Percentiles rank a stretch among this genome's conserved stretches.
These are phyloP conservation scores for Alces alces DNA, from an alignment of 2,113 vertebrate genomes.

Conservation along the genomic window DNA sequence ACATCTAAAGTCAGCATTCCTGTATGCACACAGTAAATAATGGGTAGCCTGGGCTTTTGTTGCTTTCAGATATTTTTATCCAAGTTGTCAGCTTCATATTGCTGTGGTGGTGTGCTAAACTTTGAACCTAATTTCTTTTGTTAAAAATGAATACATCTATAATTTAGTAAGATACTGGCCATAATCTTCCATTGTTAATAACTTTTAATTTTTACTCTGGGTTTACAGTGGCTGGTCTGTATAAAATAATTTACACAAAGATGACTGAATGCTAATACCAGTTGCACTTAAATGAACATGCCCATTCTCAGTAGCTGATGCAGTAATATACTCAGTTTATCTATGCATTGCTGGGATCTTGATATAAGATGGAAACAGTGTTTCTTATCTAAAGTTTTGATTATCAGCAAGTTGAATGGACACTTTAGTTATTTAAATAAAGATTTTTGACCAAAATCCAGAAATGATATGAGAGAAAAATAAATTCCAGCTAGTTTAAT, in stretches of 20 bases:
- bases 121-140: constrained; percentile 73
- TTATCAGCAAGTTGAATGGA: constrained; percentile 86
- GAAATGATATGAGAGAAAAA: constrained; percentile 83
- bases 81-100: constrained; percentile 82
- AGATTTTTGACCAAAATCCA: constrained; percentile 86
- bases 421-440: constrained; percentile 86
- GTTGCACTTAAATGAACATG: constrained; percentile 84
- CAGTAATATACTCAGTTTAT: constrained; percentile 93
- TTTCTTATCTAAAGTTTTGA: constrained; percentile 87
- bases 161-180: constrained; percentile 78
- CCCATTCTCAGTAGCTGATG: constrained; percentile 87
- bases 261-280: constrained; percentile 86
- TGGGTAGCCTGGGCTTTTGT: constrained; percentile 79
- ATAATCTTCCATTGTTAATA: constrained; percentile 69
- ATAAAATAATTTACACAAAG: constrained; percentile 69
- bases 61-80: constrained; percentile 73
- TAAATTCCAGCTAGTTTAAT: constrained; percentile 78
- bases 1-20: constrained; percentile 63
- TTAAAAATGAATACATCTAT: constrained; percentile 69
- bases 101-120: constrained; percentile 83
- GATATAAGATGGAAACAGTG: constrained; percentile 81
- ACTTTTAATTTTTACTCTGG: constrained; percentile 74
- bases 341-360: constrained; percentile 94
- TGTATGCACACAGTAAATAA: constrained; percentile 78
- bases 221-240: constrained; percentile 83